Conservation (phyloP, 2,113 vertebrate genomes). For the Mustela lutreola region DNA sequence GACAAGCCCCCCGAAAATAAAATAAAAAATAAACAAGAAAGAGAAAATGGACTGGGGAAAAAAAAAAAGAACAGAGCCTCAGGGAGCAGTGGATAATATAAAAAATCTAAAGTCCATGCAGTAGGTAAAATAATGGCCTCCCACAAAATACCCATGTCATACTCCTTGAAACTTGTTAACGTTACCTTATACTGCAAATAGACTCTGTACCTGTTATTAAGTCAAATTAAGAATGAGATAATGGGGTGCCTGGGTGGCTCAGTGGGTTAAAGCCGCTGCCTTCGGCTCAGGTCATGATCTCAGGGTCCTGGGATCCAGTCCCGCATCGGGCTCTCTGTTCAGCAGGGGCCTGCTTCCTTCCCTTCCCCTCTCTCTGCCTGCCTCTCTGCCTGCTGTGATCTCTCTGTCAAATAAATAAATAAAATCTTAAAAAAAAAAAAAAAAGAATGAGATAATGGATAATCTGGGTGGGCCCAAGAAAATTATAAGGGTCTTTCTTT, state of each 20-base stretch:
- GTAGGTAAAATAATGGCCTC: background rate
- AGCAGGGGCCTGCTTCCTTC: too few relatives aligned
- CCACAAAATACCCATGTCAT: background rate
- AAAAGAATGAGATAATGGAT: background rate
- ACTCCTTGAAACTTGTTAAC: background rate
- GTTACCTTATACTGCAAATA: background rate
- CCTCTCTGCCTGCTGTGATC: too few relatives aligned
- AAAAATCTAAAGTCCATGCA: background rate
- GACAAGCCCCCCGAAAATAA: background rate
- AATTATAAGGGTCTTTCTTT: background rate
- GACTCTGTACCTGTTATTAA: background rate
- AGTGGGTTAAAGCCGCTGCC: too few relatives aligned
- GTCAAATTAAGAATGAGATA: background rate
- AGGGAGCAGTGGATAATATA: background rate
- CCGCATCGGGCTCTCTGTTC: too few relatives aligned
- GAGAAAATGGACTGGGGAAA: background rate
- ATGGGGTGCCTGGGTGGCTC: too few relatives aligned
- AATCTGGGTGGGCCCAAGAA: background rate
- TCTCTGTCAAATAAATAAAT: too few relatives aligned
- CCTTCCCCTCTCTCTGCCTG: too few relatives aligned
- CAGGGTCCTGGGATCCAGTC: too few relatives aligned
- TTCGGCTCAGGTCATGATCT: too few relatives aligned
- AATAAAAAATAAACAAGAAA: background rate
- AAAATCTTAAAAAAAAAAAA: too few relatives aligned
- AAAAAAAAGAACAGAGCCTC: background rate